A percentile compares a stretch with the other conserved stretches of the same genome.
These are phyloP conservation scores for Phylloscopus trochiloides DNA, from an alignment of 2,113 vertebrate genomes.

Conservation along the genomic window DNA sequence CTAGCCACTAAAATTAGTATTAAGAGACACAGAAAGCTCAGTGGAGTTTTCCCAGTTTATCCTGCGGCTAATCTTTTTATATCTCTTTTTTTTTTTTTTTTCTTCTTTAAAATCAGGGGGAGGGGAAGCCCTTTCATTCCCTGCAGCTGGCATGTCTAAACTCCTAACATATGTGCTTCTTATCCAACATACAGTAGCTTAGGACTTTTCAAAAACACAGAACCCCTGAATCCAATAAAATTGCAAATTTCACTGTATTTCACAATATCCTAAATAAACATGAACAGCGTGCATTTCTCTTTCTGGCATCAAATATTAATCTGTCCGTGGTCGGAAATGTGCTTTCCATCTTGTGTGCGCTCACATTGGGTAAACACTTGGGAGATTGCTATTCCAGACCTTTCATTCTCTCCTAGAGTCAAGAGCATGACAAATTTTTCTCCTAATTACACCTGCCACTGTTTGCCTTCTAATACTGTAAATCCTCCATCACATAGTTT, in stretches of 20 bases:
- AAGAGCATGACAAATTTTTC: constrained; percentile 91
- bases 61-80: constrained; percentile 70
- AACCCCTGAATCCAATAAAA: constrained; percentile 94
- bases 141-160: constrained; percentile 48
- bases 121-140: constrained; percentile 39
- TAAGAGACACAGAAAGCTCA: constrained; percentile 72
- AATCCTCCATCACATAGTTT: constrained; percentile 86
- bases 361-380: constrained; percentile 89
- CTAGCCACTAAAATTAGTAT: constrained; percentile 73
- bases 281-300: constrained; percentile 85
- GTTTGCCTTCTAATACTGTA: constrained; percentile 90
- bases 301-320: constrained; percentile 98
- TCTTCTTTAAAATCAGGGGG: constrained; percentile 19
- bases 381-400: constrained; percentile 86
- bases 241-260: constrained; percentile 98
- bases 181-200: constrained; percentile 71
- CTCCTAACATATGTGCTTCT: constrained; percentile 65
- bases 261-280: constrained; percentile 99
- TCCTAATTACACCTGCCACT: constrained; percentile 91
- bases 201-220: constrained; percentile 80
- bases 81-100: not conserved
- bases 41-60: constrained; percentile 71
- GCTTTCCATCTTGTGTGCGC: constrained; percentile 78
- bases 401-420: constrained; percentile 82
- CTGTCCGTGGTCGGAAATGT: constrained; percentile 80